Conservation (phyloP, 1,140 invertebrate genomes). For the Pseudobourletiella spinata region DNA sequence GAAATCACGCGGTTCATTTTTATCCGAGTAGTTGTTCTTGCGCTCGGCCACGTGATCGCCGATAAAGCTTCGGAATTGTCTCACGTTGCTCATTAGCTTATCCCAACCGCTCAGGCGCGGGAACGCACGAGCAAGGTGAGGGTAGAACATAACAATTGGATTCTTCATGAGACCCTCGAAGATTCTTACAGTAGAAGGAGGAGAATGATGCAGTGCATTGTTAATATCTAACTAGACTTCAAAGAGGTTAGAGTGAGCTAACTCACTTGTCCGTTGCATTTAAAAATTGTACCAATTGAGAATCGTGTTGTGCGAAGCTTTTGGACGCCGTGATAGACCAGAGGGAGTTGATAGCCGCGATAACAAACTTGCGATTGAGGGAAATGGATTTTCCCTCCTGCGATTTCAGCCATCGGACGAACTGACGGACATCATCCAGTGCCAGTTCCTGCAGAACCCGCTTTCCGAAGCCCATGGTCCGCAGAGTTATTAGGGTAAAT, state of each 20-base stretch:
- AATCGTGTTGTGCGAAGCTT: no score
- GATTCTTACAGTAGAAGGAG: no score
- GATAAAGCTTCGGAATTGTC: background rate
- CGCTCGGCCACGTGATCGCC: background rate
- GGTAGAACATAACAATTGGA: background rate
- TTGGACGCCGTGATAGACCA: slow-evolving; percentile 41
- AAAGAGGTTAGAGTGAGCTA: background rate
- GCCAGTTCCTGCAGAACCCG: background rate
- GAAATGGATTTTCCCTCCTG: background rate
- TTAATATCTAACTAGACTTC: no score
- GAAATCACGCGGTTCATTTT: slow-evolving; percentile 6
- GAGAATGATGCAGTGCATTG: no score
- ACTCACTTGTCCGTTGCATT: background rate
- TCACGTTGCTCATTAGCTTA: background rate
- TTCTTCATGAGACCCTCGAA: background rate
- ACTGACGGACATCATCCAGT: background rate
- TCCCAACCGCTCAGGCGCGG: background rate
- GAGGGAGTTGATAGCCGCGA: slow-evolving; percentile 21
- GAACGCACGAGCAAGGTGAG: background rate
- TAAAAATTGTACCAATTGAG: background rate
- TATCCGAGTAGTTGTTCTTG: background rate
- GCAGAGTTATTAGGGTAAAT: no score
- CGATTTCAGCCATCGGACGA: no score
- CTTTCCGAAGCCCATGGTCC: no score
- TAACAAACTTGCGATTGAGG: background rate